Evolutionary conservation across 1,140 invertebrate species (phyloP), one percentile per base, ranked within the genome.

Genomic region (Melipona quadrifasciata): DNA sequence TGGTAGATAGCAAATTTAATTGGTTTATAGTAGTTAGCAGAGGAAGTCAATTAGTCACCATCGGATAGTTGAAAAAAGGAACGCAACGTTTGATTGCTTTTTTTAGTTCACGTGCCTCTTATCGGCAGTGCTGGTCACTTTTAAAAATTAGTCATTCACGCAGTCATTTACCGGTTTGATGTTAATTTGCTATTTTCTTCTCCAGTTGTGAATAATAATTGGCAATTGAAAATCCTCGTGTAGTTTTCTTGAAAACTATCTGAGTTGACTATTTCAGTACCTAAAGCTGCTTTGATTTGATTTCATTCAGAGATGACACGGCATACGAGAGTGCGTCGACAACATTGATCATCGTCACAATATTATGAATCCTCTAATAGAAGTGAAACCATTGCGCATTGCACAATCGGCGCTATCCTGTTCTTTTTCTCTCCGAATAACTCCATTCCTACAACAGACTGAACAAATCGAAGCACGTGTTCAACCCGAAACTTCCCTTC

Each of bases 161-260:
- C 16, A 61, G 24, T 24, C 1, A 61, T n/a, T 4, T 5, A n/a
- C 12, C 0, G 24, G 12, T 1, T n/a, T 14, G 12, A 0, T 1
- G 0, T 8, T 47, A n/a, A n/a, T 14, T 61, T 61, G 11, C n/a
- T 61, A 61, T 12, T 0, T 16, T 47, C 39, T 47, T 47, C 39
- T 10, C 39, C 39, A 47, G 39, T 39, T 39, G 8, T 6, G 34
- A 39, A 5, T 39, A 39, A 39, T 39, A 39, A 39, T 39, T 5
- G 39, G 39, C 39, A 39, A 39, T 39, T 39, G 39, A 3, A 24
- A 58, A 24, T 24, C 0, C 0, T 3, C 57, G 0, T 1, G 24
- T 12, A 14, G n/a, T 14, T 61, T n/a, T 8, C 39, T 10, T 47
- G 39, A 47, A 10, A 47, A 47, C 39, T 47, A 31, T 31, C 2